Evolutionary conservation across 1,140 invertebrate genomes (phyloP).

Genomic region (Ladona fulva): DNA sequence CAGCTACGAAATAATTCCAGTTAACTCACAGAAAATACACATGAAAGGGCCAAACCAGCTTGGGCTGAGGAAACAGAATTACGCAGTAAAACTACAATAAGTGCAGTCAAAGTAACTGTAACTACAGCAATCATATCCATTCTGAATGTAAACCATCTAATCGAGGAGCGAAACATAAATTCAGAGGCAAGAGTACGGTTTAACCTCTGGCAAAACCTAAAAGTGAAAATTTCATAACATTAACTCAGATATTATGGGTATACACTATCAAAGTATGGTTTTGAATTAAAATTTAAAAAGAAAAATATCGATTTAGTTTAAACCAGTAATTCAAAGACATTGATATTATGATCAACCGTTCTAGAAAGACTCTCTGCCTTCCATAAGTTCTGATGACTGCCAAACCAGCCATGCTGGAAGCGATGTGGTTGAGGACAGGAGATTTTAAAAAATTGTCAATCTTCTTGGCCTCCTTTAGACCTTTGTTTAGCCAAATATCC

Average conservation of each 20-base stretch:
- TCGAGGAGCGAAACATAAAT: conserved; percentile 29
- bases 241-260: too few relatives aligned
- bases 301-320: too few relatives aligned
- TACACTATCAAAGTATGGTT: too few relatives aligned
- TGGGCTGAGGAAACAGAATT: conserved; percentile 36
- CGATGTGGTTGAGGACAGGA: conserved; percentile 32
- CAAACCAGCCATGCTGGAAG: conserved; percentile 29
- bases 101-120: conserved; percentile 35
- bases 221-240: not conserved
- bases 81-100: conserved; percentile 40
- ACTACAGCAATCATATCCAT: conserved; percentile 37
- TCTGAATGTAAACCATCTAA: conserved; percentile 38
- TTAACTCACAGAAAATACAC: conserved; percentile 36
- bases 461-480: conserved; percentile 40
- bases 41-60: conserved; percentile 44
- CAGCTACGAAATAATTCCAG: too few relatives aligned
- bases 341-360: conserved; percentile 22
- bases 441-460: conserved; percentile 42
- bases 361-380: conserved; percentile 29
- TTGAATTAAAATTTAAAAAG: too few relatives aligned
- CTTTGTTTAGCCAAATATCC: conserved; percentile 29
- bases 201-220: conserved; percentile 27
- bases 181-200: conserved; percentile 29
- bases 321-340: too few relatives aligned
- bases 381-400: conserved; percentile 29